Evolutionary conservation across 2,797 vertebrate genomes (phyloP), one percentile per base, ranked within the genome.

Genomic region (Numenius phaeopus): DNA sequence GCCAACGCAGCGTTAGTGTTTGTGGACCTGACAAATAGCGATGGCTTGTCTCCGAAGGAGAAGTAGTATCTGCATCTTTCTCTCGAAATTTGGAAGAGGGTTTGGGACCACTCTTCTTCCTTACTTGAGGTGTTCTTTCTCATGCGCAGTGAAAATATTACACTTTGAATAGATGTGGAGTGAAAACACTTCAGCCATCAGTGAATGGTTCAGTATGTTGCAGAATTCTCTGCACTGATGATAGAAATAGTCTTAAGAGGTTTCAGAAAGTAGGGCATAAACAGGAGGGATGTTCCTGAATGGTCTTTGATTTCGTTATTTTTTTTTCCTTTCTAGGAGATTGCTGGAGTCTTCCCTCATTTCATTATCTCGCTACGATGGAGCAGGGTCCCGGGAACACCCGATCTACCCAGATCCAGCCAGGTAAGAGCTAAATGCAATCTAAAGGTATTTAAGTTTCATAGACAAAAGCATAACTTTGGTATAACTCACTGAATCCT

Each of bases 351-450:
- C 99, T 62, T 99, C 99, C 26, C 99, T 99, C 81, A 98, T 99
- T 96, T 99, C 99, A 21, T 97, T 99, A 97, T 99, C 99, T 75
- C 99, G 99, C 90, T 99, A 99, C 7, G 99, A 99, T 98, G 99
- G 99, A 98, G 99, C 99, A 54, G 99, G 99, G 96, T 99, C 99
- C 83, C 98, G 99, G 97, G 99, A 99, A 97, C 99, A 99, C 97
- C 99, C 99, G 11, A 99, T 99, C 87, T 99, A 99, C 98, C 99
- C 99, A n/a, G 99, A 99, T 96, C 99, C 99, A 79, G 99, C 99
- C 98, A 99, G 99, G 99, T 99, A 98, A 97, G 95, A 96, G 92
- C 90, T 75, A 93, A 97, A 89, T 91, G 89, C 91, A 96, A 65
- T 93, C 67, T 95, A 54, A 89, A 85, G 39, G 19, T 24, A 46